Evolutionary conservation across 1,140 invertebrate species (phyloP), one percentile per base, ranked within the genome.

Genomic region (Pseudobourletiella spinata): DNA sequence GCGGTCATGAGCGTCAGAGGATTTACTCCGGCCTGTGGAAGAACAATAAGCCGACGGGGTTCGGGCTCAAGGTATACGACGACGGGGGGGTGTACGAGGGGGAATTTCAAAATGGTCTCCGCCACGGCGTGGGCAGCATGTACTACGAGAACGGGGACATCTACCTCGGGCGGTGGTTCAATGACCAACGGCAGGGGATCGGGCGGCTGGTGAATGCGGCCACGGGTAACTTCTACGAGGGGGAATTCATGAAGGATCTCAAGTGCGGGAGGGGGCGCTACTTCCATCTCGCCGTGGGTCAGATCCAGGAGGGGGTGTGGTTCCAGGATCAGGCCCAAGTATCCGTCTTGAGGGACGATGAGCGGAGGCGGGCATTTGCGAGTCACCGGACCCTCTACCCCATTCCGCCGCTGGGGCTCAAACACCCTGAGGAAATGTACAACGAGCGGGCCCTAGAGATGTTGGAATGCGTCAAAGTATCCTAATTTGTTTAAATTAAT

Each of bases 151-250:
- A 79, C 75, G 77, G 77, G 8, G 30, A 18, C 14, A 59, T 69
- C 35, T 71, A 65, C 46, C 43, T 62, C 22, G 70, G 70, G 15
- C 46, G 59, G 20, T 71, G 68, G 68, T 44, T 22, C 18, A 64
- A 70, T 2, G 66, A 66, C 15, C 46, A 32, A 8, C 20, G 64
- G 24, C 20, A 61, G 29, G 68, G 70, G 14, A 25, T 69, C 39
- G 70, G 70, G 0, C 18, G 64, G 3, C 42, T 52, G 2, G 57
- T 66, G 1, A 24, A 64, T 48, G 30, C 55, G 2, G 20, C 43
- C 35, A 80, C 82, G 70, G 79, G 79, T 2, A 83, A 83, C 69
- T 74, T 80, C 26, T 85, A 82, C 66, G 82, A 84, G 73, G 83
- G 83, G 1, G 67, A 77, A 39, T 84, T 81, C 77, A 59, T 73